These are phyloP conservation scores for Folsomia manolachei DNA, from an alignment of 2,888 invertebrate species.

Conservation along the genomic window DNA sequence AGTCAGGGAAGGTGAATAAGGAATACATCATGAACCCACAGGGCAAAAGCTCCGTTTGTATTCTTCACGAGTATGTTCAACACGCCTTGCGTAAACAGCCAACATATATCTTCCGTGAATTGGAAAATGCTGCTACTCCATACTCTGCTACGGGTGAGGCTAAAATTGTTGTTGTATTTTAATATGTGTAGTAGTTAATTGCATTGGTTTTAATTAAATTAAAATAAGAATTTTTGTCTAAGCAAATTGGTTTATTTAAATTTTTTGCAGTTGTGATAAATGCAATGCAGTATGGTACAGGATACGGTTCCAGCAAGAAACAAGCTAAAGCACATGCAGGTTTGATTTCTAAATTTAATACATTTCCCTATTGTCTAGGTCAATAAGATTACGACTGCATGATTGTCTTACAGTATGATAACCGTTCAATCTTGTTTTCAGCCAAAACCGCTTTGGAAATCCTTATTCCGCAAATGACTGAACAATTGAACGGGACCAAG, in stretches of 20 bases:
- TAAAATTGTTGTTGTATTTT: too few species aligned
- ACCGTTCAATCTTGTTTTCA: too few species aligned
- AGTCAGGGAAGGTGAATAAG: conserved; percentile 54
- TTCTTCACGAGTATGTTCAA: conserved; percentile 96
- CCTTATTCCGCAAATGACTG: conserved; percentile 86
- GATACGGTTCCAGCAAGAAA: conserved; percentile 92
- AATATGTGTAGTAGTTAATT: too few species aligned
- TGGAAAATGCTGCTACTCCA: conserved; percentile 88
- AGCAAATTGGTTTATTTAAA: too few species aligned
- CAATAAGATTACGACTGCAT: too few species aligned
- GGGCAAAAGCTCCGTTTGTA: conserved; percentile 91
- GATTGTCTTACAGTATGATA: too few species aligned
- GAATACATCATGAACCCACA: conserved; percentile 98
- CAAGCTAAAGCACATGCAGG: conserved; percentile 94
- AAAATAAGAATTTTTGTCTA: too few species aligned
- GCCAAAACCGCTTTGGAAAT: conserved; percentile 85
- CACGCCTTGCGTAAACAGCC: conserved; percentile 92
- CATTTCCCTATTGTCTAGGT: too few species aligned
- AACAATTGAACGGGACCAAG: conserved; percentile 53
- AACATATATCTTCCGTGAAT: conserved; percentile 84
- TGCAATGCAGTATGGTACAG: conserved; percentile 88
- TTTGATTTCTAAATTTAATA: too few species aligned
- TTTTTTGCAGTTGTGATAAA: conserved; percentile 90
- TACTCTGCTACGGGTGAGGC: conserved; percentile 92
- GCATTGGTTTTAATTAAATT: too few species aligned